phyloP scores from a whole-genome alignment of 2,888 invertebrate species.

The Eilema sororculum region DNA sequence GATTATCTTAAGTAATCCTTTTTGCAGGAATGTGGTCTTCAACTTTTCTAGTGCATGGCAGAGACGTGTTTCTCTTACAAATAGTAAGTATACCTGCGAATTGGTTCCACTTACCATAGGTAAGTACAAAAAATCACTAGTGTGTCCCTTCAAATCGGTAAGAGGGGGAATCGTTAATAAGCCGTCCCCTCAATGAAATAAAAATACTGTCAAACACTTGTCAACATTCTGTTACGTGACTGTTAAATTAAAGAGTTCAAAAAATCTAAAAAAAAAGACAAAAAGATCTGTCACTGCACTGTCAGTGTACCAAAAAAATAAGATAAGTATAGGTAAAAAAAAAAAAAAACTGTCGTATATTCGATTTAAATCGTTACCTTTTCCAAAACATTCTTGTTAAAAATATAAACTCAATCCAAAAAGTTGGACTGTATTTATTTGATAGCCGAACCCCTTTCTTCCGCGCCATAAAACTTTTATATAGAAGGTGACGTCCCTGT shows the following conservation, averaged over 20 bases:
- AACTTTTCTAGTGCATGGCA: slow-evolving; percentile 59
- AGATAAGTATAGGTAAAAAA: not conserved
- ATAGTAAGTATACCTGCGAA: slow-evolving; percentile 36
- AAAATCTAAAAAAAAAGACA: no score
- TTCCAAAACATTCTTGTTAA: slow-evolving; percentile 47
- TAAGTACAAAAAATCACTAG: no score
- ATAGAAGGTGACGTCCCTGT: slow-evolving; percentile 75
- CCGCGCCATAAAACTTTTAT: slow-evolving; percentile 83
- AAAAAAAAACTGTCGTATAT: not conserved
- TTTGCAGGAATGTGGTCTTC: no score
- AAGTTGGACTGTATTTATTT: slow-evolving; percentile 76
- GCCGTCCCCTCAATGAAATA: no score
- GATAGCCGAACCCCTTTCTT: slow-evolving; percentile 81
- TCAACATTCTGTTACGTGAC: no score
- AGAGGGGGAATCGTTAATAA: no score
- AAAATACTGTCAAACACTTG: no score
- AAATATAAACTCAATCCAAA: slow-evolving; percentile 71
- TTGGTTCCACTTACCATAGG: not conserved
- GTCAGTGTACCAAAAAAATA: no score
- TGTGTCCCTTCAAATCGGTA: no score
- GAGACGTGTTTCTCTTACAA: slow-evolving; percentile 61
- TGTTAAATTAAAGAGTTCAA: no score
- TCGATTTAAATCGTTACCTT: slow-evolving; percentile 36
- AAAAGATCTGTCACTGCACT: no score
- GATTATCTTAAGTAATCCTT: no score